These are phyloP conservation scores for Acanthosepion pharaonis DNA, from an alignment of 2,888 invertebrate species.

Conservation along the genomic window DNA sequence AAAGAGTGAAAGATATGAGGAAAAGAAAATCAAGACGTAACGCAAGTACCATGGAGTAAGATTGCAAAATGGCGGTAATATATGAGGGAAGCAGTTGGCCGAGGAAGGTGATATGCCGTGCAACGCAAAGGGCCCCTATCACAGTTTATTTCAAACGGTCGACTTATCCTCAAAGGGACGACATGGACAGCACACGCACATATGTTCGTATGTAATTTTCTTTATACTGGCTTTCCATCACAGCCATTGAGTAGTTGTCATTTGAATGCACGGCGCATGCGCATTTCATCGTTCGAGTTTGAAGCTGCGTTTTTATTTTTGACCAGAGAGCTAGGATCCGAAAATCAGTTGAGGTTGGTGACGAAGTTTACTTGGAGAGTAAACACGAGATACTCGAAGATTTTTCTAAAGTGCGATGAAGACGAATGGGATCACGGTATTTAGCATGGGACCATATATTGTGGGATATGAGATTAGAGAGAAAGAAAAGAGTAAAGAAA, in stretches of 20 bases:
- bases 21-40: not conserved
- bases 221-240: not conserved
- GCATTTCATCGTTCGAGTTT: not conserved
- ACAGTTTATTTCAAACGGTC: not conserved
- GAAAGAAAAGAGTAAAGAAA: too few relatives aligned
- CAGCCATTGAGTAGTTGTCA: not conserved
- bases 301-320: not conserved
- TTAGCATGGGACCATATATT: too few relatives aligned
- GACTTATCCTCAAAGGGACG: not conserved
- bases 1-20: not conserved
- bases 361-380: not conserved
- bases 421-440: too few relatives aligned
- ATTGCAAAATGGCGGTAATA: not conserved
- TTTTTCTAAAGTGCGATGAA: not conserved
- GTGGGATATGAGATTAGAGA: too few relatives aligned
- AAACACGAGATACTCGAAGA: not conserved
- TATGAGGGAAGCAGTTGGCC: not conserved
- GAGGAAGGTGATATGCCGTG: not conserved
- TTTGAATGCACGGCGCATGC: not conserved
- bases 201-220: not conserved
- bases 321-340: not conserved
- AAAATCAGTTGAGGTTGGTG: not conserved
- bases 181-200: not conserved
- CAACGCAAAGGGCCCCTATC: constrained; percentile 2
- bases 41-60: not conserved